A percentile compares a stretch with the other conserved stretches of the same genome.
These are phyloP conservation scores for Hanleya hanleyi DNA, from an alignment of 2,888 invertebrate genomes.

Conservation along the genomic window DNA sequence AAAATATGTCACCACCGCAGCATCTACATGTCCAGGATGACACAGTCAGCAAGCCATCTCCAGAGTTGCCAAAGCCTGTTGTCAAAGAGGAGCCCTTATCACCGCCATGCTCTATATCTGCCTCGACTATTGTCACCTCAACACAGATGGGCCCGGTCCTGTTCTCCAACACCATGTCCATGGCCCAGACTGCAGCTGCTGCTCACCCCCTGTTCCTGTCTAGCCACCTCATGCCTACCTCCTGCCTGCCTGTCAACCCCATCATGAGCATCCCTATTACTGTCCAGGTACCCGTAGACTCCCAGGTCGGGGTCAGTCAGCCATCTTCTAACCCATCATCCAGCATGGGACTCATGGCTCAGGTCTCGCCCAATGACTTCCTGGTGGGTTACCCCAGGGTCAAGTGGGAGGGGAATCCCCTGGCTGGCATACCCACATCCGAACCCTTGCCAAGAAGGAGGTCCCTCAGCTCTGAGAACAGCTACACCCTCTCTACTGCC, in stretches of 20 bases:
- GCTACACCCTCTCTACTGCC: conserved; percentile 14
- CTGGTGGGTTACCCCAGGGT: conserved; percentile 55
- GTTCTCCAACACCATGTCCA: neutral
- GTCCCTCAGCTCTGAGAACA: conserved; percentile 9
- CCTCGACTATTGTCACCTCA: neutral
- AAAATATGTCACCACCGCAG: conserved; percentile 8
- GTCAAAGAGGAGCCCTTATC: neutral
- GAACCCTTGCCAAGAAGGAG: conserved; percentile 2
- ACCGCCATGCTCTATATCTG: neutral
- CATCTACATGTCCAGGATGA: neutral
- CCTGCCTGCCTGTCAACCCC: neutral
- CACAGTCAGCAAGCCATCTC: neutral
- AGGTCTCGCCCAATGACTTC: conserved; percentile 35
- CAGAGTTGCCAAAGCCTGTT: neutral
- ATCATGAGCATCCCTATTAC: conserved; percentile 18
- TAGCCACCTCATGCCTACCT: neutral
- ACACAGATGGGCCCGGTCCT: neutral
- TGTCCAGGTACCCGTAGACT: conserved; percentile 20
- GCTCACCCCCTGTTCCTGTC: neutral
- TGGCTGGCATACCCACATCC: conserved; percentile 15
- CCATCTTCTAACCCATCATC: conserved; percentile 38
- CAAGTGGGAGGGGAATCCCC: conserved; percentile 46
- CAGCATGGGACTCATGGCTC: conserved; percentile 16
- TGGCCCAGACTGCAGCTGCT: neutral
- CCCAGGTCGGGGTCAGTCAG: conserved; percentile 37